phyloP scores from a whole-genome alignment of 2,797 vertebrate genomes.

The Varecia variegata region DNA sequence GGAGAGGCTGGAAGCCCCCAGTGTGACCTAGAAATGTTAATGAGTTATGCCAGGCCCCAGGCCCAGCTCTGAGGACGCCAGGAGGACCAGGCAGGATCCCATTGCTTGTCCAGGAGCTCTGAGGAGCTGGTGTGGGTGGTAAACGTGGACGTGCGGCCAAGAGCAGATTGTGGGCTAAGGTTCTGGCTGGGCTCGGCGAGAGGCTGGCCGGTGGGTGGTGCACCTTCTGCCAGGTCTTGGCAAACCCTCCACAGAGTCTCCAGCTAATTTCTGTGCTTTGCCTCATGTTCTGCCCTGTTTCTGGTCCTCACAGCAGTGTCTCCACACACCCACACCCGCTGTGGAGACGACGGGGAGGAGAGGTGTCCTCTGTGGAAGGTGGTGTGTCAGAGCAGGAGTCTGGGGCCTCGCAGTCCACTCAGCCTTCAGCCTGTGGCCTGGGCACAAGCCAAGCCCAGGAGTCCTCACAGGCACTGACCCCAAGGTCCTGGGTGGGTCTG shows the following conservation, averaged over 20 bases:
- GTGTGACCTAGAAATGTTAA: neutral
- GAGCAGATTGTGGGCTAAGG: neutral
- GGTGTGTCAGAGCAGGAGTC: neutral
- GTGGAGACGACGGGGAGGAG: neutral
- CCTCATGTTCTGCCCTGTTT: neutral
- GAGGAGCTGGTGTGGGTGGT: neutral
- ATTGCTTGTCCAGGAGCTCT: neutral
- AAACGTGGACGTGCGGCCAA: neutral
- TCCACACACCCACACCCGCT: neutral
- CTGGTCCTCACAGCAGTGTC: neutral
- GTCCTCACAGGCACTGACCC: neutral
- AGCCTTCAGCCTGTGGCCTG: neutral
- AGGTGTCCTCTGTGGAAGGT: neutral
- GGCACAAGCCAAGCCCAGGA: neutral
- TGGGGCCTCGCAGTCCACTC: neutral
- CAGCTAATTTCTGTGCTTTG: neutral
- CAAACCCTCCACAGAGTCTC: neutral
- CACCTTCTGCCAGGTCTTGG: neutral
- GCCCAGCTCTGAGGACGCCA: neutral
- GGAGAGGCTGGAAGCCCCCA: neutral
- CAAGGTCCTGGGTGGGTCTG: neutral
- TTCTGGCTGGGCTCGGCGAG: rapidly evolving
- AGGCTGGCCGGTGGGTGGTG: neutral
- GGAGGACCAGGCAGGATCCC: neutral
- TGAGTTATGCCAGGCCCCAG: neutral